phyloP scores from a whole-genome alignment of 1,140 invertebrate species.

The Procambarus clarkii region DNA sequence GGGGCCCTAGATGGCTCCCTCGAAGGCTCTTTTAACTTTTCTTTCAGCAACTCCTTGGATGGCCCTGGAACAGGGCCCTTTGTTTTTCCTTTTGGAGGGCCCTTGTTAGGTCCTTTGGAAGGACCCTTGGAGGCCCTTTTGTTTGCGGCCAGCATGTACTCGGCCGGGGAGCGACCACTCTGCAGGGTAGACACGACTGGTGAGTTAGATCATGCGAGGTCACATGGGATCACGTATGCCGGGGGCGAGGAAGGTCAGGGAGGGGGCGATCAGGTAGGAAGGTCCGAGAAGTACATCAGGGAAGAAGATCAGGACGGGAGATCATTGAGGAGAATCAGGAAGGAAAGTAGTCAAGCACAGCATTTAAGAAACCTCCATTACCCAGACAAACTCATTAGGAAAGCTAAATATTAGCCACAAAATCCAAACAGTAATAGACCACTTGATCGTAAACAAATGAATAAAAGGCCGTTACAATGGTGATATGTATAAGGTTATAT shows the following conservation, averaged over 20 bases:
- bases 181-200: slow-evolving; percentile 21
- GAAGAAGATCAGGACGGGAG: background rate
- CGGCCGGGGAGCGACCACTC: slow-evolving; percentile 54
- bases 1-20: background rate
- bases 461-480: too few species aligned
- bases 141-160: slow-evolving; percentile 30
- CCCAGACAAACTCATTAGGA: too few species aligned
- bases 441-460: too few species aligned
- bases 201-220: background rate
- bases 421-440: too few species aligned
- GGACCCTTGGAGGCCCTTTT: slow-evolving; percentile 20
- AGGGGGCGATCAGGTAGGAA: slow-evolving; percentile 54
- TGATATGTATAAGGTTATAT: too few species aligned
- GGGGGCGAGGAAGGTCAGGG: slow-evolving; percentile 37
- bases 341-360: too few species aligned
- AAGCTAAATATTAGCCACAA: too few species aligned
- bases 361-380: background rate
- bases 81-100: background rate
- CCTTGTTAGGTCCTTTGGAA: background rate
- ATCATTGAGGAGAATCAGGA: background rate
- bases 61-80: too few species aligned
- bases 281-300: background rate
- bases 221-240: background rate
- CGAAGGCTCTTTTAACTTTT: slow-evolving; percentile 16
- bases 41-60: too few species aligned